Conservation (phyloP, 2,797 vertebrate genomes). For the Hybognathus amarus region DNA sequence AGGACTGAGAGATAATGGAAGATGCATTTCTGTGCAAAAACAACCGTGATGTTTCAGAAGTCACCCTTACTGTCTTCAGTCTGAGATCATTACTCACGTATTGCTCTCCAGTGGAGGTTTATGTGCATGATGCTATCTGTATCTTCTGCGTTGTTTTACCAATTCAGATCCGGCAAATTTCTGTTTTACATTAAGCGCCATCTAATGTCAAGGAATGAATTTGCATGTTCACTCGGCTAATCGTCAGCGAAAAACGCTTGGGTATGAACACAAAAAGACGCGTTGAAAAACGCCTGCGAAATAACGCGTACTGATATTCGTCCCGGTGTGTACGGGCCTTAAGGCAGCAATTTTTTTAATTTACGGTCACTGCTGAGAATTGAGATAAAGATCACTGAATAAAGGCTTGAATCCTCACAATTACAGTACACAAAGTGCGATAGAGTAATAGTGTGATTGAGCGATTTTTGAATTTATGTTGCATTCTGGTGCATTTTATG, state of each 20-base stretch:
- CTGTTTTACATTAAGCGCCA: no score
- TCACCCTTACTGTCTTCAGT: slow-evolving; percentile 44
- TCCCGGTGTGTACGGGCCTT: no score
- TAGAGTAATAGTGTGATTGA: no score
- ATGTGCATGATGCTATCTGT: slow-evolving; percentile 33
- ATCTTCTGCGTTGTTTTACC: slow-evolving; percentile 49
- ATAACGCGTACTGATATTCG: no score
- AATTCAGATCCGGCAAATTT: not conserved
- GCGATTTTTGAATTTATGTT: not conserved
- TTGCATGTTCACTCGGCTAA: no score
- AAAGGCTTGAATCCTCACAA: not conserved
- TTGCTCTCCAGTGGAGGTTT: slow-evolving; percentile 33
- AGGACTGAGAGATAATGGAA: slow-evolving; percentile 72
- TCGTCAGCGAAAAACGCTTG: no score
- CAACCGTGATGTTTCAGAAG: slow-evolving; percentile 27
- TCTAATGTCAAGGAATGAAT: no score
- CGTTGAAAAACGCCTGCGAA: no score
- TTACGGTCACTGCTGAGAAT: not conserved
- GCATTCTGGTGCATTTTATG: not conserved
- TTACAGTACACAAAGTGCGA: not conserved
- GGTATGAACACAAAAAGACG: no score
- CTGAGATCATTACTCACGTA: slow-evolving; percentile 31
- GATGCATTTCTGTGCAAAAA: slow-evolving; percentile 45
- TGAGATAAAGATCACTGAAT: not conserved
- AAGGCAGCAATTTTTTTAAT: no score